These are phyloP conservation scores for Agelastica alni DNA, from an alignment of 2,888 invertebrate species.

Conservation along the genomic window DNA sequence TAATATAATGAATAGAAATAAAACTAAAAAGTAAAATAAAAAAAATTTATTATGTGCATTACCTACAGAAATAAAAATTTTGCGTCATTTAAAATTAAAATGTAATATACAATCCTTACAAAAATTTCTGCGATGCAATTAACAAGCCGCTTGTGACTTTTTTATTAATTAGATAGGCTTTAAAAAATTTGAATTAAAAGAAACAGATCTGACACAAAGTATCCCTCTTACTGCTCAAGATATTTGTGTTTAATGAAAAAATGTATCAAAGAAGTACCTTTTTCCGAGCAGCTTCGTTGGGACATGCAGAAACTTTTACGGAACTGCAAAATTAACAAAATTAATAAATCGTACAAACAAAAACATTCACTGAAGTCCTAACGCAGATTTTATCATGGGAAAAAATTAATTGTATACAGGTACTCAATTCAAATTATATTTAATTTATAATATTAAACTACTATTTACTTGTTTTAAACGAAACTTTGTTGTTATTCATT, in stretches of 20 bases:
- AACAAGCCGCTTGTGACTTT: too few relatives aligned
- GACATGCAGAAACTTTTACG: constrained; percentile 22
- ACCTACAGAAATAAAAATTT: constrained; percentile 35
- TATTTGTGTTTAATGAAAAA: too few relatives aligned
- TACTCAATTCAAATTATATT: constrained; percentile 19
- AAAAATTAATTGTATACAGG: too few relatives aligned
- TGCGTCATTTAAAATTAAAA: constrained; percentile 29
- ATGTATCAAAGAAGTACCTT: not conserved
- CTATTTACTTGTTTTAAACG: constrained; percentile 23
- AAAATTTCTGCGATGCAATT: constrained; percentile 20
- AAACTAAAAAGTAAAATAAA: constrained; percentile 32
- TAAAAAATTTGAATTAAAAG: too few relatives aligned
- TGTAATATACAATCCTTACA: constrained; percentile 25
- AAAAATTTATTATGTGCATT: constrained; percentile 35
- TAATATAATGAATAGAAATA: constrained; percentile 27
- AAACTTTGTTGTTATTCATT: constrained; percentile 23
- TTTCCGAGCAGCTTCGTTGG: not conserved
- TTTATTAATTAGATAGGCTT: constrained; percentile 1
- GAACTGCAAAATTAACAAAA: constrained; percentile 30
- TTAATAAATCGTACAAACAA: constrained; percentile 28
- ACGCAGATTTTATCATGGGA: constrained; percentile 16
- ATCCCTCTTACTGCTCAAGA: too few relatives aligned
- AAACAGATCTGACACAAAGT: too few relatives aligned
- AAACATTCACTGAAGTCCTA: constrained; percentile 25
- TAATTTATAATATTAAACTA: constrained; percentile 22